Percentiles rank a stretch among this genome's conserved stretches.
Evolutionary conservation across 2,113 vertebrate genomes (phyloP).

Genomic region (Megalops atlanticus): DNA sequence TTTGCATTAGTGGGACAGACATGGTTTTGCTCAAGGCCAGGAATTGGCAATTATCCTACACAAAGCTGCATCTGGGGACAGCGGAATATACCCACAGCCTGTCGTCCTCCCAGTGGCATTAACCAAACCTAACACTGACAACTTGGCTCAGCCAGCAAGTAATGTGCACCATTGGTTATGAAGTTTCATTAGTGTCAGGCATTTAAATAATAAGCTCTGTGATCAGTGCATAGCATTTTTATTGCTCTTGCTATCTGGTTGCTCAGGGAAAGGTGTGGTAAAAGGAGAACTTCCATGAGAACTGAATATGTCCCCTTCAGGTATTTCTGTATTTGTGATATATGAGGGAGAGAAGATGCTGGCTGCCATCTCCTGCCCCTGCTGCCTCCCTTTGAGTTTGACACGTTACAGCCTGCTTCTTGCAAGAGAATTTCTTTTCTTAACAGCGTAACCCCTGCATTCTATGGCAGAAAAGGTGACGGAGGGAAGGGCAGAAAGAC

Average conservation of each 20-base stretch:
- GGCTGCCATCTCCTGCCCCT: not conserved
- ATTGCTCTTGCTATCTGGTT: not conserved
- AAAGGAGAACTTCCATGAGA: not conserved
- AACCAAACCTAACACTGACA: not conserved
- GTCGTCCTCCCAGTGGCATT: not conserved
- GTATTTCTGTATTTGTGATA: not conserved
- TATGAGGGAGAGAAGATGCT: not conserved
- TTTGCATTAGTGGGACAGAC: no score
- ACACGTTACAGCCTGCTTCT: not conserved
- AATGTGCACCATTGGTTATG: no score
- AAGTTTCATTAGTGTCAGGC: no score
- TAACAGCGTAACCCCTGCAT: not conserved
- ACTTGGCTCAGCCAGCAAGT: no score
- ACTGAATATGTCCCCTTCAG: no score
- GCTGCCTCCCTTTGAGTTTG: not conserved
- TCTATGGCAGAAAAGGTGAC: not conserved
- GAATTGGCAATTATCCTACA: no score
- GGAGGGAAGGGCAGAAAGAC: not conserved
- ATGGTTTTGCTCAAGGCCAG: no score
- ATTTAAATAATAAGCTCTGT: no score
- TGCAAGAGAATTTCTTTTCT: not conserved
- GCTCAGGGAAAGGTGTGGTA: not conserved
- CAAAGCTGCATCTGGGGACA: not conserved
- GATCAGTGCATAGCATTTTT: no score
- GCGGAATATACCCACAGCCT: not conserved